Percentiles rank a stretch among this genome's conserved stretches.
These are phyloP conservation scores for Listronotus bonariensis DNA, from an alignment of 1,140 invertebrate species.

Conservation along the genomic window DNA sequence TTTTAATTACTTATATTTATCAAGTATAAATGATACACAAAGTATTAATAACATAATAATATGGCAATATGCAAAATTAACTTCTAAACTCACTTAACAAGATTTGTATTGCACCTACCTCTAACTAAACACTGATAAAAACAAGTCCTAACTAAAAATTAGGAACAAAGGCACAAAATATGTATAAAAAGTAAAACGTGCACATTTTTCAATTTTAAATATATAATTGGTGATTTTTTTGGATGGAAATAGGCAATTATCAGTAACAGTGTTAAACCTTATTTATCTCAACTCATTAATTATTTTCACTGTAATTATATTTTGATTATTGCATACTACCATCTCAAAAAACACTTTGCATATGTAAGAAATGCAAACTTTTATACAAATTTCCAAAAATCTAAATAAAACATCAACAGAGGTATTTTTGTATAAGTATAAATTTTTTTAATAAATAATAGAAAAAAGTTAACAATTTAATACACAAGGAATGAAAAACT, in stretches of 20 bases:
- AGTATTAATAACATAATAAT: slow-evolving; percentile 51
- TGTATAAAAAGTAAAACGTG: slow-evolving; percentile 38
- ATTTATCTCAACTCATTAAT: too few species aligned
- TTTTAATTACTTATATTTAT: slow-evolving; percentile 35
- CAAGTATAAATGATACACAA: slow-evolving; percentile 55
- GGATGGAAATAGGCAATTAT: too few species aligned
- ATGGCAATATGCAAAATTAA: slow-evolving; percentile 54
- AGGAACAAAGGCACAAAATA: slow-evolving; percentile 49
- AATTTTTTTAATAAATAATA: too few species aligned
- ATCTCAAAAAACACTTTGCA: too few species aligned
- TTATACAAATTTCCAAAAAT: not conserved
- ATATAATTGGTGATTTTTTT: not conserved
- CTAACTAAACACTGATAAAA: slow-evolving; percentile 51
- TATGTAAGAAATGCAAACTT: too few species aligned
- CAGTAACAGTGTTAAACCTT: too few species aligned
- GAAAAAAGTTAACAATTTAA: too few species aligned
- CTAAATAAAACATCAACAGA: not conserved
- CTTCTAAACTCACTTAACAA: slow-evolving; percentile 48
- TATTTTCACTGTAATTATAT: too few species aligned
- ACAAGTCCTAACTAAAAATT: slow-evolving; percentile 47
- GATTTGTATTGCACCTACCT: slow-evolving; percentile 55
- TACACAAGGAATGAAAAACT: too few species aligned
- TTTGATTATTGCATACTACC: too few species aligned
- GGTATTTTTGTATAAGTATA: too few species aligned
- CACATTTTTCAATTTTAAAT: slow-evolving; percentile 24